A percentile compares a stretch with the other conserved stretches of the same genome.
Conservation (phyloP, 2,888 invertebrate species). For the Spilosoma lubricipeda region DNA sequence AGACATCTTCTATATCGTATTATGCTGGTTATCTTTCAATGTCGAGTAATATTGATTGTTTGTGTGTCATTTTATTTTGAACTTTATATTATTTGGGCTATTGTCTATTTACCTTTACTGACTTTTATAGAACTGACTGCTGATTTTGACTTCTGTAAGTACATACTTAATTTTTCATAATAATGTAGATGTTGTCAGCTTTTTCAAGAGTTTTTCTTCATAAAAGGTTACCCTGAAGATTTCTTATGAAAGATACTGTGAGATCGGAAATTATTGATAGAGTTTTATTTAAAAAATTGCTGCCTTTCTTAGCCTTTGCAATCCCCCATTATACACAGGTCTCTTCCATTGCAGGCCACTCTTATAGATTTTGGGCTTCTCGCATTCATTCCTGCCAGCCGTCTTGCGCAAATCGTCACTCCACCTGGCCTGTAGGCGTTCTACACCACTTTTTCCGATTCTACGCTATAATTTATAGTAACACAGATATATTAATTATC, state of each 20-base stretch:
- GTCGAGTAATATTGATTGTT: constrained; percentile 11
- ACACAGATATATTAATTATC: no score
- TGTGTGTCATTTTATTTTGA: constrained; percentile 4
- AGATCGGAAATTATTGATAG: not conserved
- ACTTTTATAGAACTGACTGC: not conserved
- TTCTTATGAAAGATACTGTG: not conserved
- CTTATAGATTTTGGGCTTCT: no score
- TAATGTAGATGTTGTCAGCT: not conserved
- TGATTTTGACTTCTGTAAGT: not conserved
- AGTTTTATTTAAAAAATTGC: not conserved
- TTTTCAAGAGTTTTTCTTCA: not conserved
- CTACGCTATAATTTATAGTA: no score
- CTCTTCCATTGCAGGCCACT: no score
- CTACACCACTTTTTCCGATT: no score
- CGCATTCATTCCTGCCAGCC: no score
- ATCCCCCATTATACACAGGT: no score
- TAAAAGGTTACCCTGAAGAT: not conserved
- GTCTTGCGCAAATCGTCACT: no score
- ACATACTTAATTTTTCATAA: not conserved
- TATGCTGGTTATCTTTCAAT: constrained; percentile 31
- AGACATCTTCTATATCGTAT: constrained; percentile 38
- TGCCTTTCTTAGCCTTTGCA: not conserved
- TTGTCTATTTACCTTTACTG: not conserved
- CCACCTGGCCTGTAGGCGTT: no score
- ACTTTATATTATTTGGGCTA: not conserved